Evolutionary conservation across 37 sponge, comb jelly and placozoan species (phyloP).

Genomic region (Beroe ovata): DNA sequence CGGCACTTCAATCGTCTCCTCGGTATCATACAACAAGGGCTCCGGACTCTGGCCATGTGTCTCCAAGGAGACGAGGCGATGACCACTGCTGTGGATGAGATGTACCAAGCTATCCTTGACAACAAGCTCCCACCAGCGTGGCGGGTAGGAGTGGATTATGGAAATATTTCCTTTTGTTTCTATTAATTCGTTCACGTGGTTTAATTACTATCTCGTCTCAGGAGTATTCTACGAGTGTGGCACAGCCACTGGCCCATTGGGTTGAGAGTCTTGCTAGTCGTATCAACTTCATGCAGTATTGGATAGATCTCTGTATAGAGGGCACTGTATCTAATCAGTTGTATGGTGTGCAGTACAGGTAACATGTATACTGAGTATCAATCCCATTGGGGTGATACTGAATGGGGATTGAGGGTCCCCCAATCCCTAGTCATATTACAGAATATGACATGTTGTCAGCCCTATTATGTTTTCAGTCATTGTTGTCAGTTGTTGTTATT

Average conservation of each 20-base stretch:
- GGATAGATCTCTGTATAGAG: slow-evolving; percentile 74
- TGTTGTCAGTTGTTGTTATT: too few species aligned
- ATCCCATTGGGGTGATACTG: too few species aligned
- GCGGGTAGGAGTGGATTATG: slow-evolving; percentile 12
- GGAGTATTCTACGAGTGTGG: background rate
- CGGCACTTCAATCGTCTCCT: slow-evolving; percentile 54
- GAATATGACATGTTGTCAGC: too few species aligned
- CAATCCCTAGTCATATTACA: too few species aligned
- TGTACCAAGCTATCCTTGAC: slow-evolving; percentile 55
- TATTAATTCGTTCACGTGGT: background rate
- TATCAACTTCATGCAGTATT: slow-evolving; percentile 82
- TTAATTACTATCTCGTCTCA: background rate
- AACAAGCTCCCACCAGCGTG: slow-evolving; percentile 16
- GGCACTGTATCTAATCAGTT: slow-evolving; percentile 43
- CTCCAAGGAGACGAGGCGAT: slow-evolving; percentile 62
- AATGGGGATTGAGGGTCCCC: too few species aligned
- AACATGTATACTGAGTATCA: too few species aligned
- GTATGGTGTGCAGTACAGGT: slow-evolving; percentile 41
- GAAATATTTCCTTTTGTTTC: background rate
- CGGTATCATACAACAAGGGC: background rate
- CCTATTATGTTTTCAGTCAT: too few species aligned
- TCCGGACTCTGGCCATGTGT: slow-evolving; percentile 29
- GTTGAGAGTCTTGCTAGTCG: slow-evolving; percentile 66
- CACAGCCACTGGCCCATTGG: slow-evolving; percentile 18
- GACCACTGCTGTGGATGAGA: background rate